Conservation (phyloP, 2,113 vertebrate species). For the Gymnocephalus cernua region DNA sequence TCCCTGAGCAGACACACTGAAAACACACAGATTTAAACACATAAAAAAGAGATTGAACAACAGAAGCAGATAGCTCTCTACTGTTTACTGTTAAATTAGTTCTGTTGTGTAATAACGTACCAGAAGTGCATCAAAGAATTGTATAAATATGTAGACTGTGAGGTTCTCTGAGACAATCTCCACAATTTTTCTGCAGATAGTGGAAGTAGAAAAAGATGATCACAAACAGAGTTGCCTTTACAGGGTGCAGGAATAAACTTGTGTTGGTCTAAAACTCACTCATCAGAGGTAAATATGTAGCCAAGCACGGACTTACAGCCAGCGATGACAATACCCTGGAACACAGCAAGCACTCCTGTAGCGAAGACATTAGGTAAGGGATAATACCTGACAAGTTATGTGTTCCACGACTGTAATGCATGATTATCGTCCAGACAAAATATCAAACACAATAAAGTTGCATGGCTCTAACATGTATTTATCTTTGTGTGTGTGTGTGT, state of each 20-base stretch:
- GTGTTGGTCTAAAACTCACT: constrained; percentile 80
- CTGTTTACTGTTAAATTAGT: background rate
- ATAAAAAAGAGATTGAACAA: background rate
- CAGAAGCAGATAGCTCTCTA: background rate
- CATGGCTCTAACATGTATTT: background rate
- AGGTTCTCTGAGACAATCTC: constrained; percentile 71
- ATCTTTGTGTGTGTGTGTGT: background rate
- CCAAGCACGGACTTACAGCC: constrained; percentile 82
- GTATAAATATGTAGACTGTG: constrained; percentile 72
- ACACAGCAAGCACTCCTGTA: constrained; percentile 83
- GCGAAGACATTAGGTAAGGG: constrained; percentile 13
- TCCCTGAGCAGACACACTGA: constrained; percentile 86
- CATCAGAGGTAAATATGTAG: constrained; percentile 88
- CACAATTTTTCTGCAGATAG: constrained; percentile 76
- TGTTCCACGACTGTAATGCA: background rate
- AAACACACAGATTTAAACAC: constrained; percentile 23
- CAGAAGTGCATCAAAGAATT: constrained; percentile 82
- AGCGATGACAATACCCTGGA: constrained; percentile 79
- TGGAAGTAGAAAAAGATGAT: constrained; percentile 1
- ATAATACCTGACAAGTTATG: background rate
- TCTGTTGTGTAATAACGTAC: constrained; percentile 62
- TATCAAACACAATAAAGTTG: constrained; percentile 9
- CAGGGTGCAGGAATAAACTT: background rate
- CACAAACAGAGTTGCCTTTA: constrained; percentile 6
- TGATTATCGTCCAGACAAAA: background rate